These are phyloP conservation scores for Zaprionus ghesquierei DNA, from an alignment of 1,140 invertebrate species.

Conservation along the genomic window DNA sequence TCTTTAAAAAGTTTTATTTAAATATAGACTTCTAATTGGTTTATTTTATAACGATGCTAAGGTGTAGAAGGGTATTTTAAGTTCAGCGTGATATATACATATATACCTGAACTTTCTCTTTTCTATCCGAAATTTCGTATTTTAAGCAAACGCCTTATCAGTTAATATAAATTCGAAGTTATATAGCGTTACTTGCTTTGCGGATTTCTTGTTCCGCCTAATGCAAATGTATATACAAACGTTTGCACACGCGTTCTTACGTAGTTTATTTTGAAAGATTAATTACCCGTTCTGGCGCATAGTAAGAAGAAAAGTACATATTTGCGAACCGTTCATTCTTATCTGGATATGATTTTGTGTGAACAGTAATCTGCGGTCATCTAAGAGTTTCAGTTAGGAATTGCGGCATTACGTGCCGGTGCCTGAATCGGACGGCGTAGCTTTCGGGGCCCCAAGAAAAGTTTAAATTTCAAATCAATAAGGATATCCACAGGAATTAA, in stretches of 20 bases:
- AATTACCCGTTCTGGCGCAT: conserved; percentile 46
- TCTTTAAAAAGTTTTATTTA: background rate
- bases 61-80: background rate
- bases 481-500: background rate
- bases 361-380: conserved; percentile 73
- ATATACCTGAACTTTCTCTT: background rate
- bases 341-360: conserved; percentile 69
- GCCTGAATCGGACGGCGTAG: conserved; percentile 27
- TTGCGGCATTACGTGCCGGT: conserved; percentile 54
- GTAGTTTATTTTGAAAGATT: conserved; percentile 48
- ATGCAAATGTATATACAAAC: background rate
- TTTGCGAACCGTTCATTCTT: conserved; percentile 63
- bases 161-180: conserved; percentile 5
- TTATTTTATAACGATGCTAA: background rate
- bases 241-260: background rate
- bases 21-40: background rate
- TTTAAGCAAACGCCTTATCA: background rate
- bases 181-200: background rate
- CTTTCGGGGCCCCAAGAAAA: conserved; percentile 9
- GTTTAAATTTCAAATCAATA: background rate
- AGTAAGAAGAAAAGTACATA: conserved; percentile 50
- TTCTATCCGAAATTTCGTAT: background rate
- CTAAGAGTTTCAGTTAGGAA: conserved; percentile 66
- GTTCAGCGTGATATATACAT: background rate
- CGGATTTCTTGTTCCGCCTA: background rate